A percentile compares a stretch with the other conserved stretches of the same genome.
phyloP scores from a whole-genome alignment of 2,113 vertebrate genomes.

The Hemiscyllium ocellatum region DNA sequence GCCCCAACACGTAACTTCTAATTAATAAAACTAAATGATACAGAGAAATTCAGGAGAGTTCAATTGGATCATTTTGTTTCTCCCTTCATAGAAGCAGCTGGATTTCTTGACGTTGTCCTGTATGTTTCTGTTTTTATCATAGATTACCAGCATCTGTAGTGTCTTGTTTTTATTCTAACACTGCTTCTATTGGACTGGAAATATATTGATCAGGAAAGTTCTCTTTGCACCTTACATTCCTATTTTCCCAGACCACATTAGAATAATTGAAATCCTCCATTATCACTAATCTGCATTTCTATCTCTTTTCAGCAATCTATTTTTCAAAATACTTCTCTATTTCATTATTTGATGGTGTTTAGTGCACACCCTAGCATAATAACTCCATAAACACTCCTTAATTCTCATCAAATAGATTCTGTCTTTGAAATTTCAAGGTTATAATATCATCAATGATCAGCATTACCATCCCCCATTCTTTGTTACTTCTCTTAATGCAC shows the following conservation, averaged over 20 bases:
- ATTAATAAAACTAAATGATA: no score
- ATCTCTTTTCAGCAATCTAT: neutral
- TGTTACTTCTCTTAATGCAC: neutral
- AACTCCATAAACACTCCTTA: neutral
- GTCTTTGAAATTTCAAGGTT: neutral
- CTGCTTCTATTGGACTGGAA: neutral
- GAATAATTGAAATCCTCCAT: neutral
- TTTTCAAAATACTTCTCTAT: neutral
- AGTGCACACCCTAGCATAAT: neutral
- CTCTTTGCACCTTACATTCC: neutral
- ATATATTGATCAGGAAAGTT: neutral
- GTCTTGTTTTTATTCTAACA: neutral
- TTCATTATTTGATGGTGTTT: neutral
- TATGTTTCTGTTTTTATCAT: no score
- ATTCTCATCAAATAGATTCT: neutral
- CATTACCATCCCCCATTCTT: neutral
- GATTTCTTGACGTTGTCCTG: no score
- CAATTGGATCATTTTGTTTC: no score
- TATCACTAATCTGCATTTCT: neutral
- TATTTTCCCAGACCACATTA: neutral
- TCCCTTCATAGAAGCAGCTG: no score
- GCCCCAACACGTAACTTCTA: neutral
- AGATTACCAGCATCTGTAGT: no score
- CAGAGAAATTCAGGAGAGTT: no score
- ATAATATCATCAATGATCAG: neutral